A percentile compares a stretch with the other conserved stretches of the same genome.
Conservation (phyloP, 2,888 invertebrate species). For the Phyllotreta cruciferae region DNA sequence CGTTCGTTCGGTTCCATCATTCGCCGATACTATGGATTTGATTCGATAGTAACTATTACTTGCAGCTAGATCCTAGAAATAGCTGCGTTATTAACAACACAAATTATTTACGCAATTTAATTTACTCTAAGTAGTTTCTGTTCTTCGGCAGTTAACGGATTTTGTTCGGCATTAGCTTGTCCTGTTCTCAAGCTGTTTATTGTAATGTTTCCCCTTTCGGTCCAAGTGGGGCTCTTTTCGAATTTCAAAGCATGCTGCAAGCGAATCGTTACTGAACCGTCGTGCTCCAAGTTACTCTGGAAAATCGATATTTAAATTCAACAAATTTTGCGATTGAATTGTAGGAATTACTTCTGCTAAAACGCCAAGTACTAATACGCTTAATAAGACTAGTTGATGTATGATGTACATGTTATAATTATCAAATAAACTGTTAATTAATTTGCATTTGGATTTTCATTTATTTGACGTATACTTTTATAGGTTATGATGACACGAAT, state of each 20-base stretch:
- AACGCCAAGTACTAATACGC: no score
- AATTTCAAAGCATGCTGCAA: conserved; percentile 69
- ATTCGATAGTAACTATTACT: conserved; percentile 78
- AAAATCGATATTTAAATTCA: conserved; percentile 38
- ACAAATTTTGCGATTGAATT: no score
- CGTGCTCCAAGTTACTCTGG: conserved; percentile 72
- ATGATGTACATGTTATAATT: no score
- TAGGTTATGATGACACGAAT: no score
- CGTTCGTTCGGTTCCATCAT: conserved; percentile 70
- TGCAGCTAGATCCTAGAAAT: conserved; percentile 68
- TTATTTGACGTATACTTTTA: no score
- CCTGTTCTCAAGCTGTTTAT: conserved; percentile 75
- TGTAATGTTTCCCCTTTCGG: conserved; percentile 73
- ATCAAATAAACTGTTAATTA: no score
- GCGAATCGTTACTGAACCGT: conserved; percentile 76
- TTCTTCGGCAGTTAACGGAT: conserved; percentile 65
- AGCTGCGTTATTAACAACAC: background rate
- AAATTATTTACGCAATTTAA: conserved; percentile 6
- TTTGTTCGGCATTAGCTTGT: conserved; percentile 69
- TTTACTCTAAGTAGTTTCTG: conserved; percentile 66
- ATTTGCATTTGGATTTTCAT: no score
- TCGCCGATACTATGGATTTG: conserved; percentile 71
- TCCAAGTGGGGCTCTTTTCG: conserved; percentile 65
- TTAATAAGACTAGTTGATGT: no score
- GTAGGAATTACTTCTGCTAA: no score